Evolutionary conservation across 2,888 invertebrate genomes (phyloP).

Genomic region (Monopis laevigella): DNA sequence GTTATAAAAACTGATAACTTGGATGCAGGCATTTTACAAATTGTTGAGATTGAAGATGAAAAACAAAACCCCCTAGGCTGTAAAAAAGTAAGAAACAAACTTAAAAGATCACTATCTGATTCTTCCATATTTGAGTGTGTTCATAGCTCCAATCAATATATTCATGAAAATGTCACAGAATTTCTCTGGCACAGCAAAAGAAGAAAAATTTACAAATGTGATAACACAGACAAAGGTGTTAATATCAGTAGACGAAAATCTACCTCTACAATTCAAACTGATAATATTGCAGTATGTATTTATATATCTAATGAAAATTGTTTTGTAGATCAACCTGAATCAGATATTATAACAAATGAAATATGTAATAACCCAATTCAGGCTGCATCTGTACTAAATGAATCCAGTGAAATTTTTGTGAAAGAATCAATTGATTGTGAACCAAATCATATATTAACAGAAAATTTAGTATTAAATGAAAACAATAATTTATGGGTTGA

Average conservation of each 20-base stretch:
- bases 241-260: constrained; percentile 50
- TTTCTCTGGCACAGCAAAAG: too few species aligned
- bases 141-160: neutral
- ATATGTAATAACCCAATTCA: neutral
- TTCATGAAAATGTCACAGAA: too few species aligned
- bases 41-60: too few species aligned
- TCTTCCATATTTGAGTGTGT: constrained; percentile 30
- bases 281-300: constrained; percentile 52
- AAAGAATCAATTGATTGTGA: neutral
- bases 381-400: constrained; percentile 1
- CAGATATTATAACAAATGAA: constrained; percentile 5
- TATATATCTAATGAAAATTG: constrained; percentile 49
- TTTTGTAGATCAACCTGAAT: constrained; percentile 28
- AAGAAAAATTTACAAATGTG: constrained; percentile 1
- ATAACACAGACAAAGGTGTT: constrained; percentile 26
- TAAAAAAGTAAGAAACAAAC: too few species aligned
- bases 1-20: too few species aligned
- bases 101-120: constrained; percentile 53
- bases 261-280: constrained; percentile 41
- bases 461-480: neutral
- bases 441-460: neutral
- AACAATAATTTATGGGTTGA: constrained; percentile 49
- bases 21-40: too few species aligned
- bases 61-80: too few species aligned
- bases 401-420: constrained; percentile 1